Percentiles rank a stretch among this genome's conserved stretches.
These are phyloP conservation scores for Zoanthus sansibaricus DNA, from an alignment of 92 coral and sea anemone species.

Conservation along the genomic window DNA sequence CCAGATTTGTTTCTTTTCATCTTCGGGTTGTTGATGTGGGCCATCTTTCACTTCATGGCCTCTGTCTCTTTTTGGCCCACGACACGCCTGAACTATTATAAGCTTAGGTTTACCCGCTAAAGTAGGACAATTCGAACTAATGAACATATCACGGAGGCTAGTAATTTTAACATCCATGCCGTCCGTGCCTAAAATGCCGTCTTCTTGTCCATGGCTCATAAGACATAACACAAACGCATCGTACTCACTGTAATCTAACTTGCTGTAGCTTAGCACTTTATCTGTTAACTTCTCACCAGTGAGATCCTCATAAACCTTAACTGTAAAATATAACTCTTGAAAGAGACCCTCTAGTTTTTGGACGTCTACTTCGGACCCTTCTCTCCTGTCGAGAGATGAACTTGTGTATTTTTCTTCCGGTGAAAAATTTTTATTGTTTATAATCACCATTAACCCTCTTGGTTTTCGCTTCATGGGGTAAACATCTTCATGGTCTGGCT, in stretches of 20 bases:
- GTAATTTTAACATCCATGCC: not conserved
- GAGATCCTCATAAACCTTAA: conserved; percentile 10
- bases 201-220: conserved; percentile 48
- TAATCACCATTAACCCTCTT: conserved; percentile 48
- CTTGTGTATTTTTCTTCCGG: not conserved
- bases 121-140: not conserved
- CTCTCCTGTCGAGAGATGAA: conserved; percentile 9
- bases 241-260: not conserved
- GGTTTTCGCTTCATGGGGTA: conserved; percentile 52
- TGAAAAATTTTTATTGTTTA: conserved; percentile 33
- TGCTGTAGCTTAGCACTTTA: not conserved
- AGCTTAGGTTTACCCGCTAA: conserved; percentile 33
- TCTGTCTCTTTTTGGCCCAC: conserved; percentile 16
- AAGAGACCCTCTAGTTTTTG: conserved; percentile 18
- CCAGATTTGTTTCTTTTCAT: conserved; percentile 21
- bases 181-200: conserved; percentile 27
- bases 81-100: conserved; percentile 32
- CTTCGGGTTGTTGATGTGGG: not conserved
- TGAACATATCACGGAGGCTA: conserved; percentile 17
- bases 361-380: conserved; percentile 51
- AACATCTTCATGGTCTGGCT: not conserved
- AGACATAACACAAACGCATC: conserved; percentile 44
- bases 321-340: conserved; percentile 17
- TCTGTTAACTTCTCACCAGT: not conserved
- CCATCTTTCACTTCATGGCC: conserved; percentile 27